A percentile compares a stretch with the other conserved stretches of the same genome.
These are phyloP conservation scores for Nomada ruficornis DNA, from an alignment of 2,888 invertebrate genomes.

Conservation along the genomic window DNA sequence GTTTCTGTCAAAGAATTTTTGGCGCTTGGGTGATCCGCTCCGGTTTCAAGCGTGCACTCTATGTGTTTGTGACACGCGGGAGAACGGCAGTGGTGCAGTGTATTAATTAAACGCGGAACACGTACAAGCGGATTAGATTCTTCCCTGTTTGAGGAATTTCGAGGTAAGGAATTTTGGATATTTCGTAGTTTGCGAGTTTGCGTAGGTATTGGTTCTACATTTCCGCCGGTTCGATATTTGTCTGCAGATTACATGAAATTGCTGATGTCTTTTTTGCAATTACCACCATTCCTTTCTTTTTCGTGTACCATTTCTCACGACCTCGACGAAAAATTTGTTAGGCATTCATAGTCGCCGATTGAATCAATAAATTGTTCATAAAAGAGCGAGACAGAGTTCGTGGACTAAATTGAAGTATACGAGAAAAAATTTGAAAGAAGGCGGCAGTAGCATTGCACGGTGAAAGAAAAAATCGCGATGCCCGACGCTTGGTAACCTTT, in stretches of 20 bases:
- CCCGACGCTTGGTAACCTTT: slow-evolving; percentile 32
- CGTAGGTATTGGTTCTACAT: no score
- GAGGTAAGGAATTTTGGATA: slow-evolving; percentile 19
- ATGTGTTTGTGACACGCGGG: neutral
- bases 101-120: neutral
- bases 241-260: no score
- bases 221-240: no score
- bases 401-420: neutral
- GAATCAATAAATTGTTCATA: no score
- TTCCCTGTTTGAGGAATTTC: neutral
- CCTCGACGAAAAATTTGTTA: no score
- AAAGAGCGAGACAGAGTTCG: neutral
- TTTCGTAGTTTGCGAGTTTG: neutral
- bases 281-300: no score
- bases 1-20: no score
- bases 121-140: neutral
- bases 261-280: no score
- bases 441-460: neutral
- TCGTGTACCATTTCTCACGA: no score
- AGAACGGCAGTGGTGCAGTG: slow-evolving; percentile 26
- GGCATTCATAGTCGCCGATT: no score
- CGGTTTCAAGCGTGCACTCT: neutral
- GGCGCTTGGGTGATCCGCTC: neutral
- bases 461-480: slow-evolving; percentile 6
- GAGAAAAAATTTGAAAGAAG: neutral